phyloP scores from a whole-genome alignment of 2,888 invertebrate genomes.

The Cactoblastis cactorum region DNA sequence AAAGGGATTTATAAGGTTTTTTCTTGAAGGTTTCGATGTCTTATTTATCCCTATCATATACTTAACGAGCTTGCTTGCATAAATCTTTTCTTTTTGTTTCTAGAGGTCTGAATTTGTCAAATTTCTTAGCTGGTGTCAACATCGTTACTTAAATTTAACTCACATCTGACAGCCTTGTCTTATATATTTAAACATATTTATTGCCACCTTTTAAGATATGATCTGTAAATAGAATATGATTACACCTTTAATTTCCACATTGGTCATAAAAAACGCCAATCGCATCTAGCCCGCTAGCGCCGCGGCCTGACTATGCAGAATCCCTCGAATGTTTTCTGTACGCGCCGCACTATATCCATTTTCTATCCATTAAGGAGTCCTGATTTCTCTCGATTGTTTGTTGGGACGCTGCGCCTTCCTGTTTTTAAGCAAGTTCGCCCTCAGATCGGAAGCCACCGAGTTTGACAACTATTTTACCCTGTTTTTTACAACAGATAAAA shows the following conservation, averaged over 20 bases:
- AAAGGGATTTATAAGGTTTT: too few relatives aligned
- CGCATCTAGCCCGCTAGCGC: constrained; percentile 27
- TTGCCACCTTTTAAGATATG: too few relatives aligned
- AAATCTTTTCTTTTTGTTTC: too few relatives aligned
- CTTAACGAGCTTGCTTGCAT: too few relatives aligned
- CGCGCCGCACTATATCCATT: constrained; percentile 54
- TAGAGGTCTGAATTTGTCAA: too few relatives aligned
- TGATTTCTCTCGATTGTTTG: constrained; percentile 64
- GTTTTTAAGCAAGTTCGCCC: constrained; percentile 35
- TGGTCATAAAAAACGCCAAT: background rate
- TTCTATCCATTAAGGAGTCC: constrained; percentile 69
- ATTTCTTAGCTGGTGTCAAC: too few relatives aligned
- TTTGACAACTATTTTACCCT: background rate
- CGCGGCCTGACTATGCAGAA: constrained; percentile 63
- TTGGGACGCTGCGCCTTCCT: constrained; percentile 29
- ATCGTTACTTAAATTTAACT: too few relatives aligned
- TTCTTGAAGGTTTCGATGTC: too few relatives aligned
- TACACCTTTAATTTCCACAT: background rate
- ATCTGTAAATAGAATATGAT: background rate
- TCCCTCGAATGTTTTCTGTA: constrained; percentile 56
- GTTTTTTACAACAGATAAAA: background rate
- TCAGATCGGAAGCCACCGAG: constrained; percentile 11
- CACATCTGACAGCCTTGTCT: too few relatives aligned
- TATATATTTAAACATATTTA: too few relatives aligned
- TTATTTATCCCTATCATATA: too few relatives aligned